Evolutionary conservation across 2,113 vertebrate species (phyloP), one percentile per base, ranked within the genome.

Genomic region (Lepus europaeus): DNA sequence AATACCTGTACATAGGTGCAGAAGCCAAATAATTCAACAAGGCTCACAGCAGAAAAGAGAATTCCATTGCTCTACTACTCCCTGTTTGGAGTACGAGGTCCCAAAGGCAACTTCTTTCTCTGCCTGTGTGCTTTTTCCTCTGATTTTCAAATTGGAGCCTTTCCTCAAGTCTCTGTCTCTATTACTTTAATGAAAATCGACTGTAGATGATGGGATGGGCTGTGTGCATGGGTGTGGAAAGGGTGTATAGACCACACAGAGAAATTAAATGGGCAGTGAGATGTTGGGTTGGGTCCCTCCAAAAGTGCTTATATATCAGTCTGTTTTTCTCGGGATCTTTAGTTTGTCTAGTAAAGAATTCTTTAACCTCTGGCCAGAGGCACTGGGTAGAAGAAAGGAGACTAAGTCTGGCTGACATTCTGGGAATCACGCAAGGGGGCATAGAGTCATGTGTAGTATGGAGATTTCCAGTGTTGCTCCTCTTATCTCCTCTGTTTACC

Each of bases 131-230:
- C 9, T 9, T 56, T 70, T 33, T 0, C n/a, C 19, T 69, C 51
- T 89, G 36, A 89, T 89, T 39, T 86, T 72, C 19, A 89, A 56
- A 9, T 76, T 74, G 72, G 22, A 59, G 36, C 87, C 51, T 87
- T 76, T 59, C 6, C n/a, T 73, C 6, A 53, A 11, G 9, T 53
- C 19, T 9, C 6, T 59, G 36, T 69, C 81, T 33, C 33, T 49
- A 27, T 69, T 73, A 59, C 27, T 79, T 83, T 82, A 70, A 63
- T 64, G 72, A 66, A 64, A 86, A 81, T 16, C 29, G 29, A 90
- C 23, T 70, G 31, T 53, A 82, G n/a, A 11, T 29, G 74, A 80
- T 33, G 12, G 19, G 6, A 49, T 39, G 45, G 6, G 13, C 59
- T 77, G 31, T 82, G 51, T 39, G 31, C 10, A 11, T 33, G 69